Evolutionary conservation across 1,140 invertebrate genomes (phyloP), one percentile per base, ranked within the genome.

Genomic region (Hyposmocoma kahamanoa): DNA sequence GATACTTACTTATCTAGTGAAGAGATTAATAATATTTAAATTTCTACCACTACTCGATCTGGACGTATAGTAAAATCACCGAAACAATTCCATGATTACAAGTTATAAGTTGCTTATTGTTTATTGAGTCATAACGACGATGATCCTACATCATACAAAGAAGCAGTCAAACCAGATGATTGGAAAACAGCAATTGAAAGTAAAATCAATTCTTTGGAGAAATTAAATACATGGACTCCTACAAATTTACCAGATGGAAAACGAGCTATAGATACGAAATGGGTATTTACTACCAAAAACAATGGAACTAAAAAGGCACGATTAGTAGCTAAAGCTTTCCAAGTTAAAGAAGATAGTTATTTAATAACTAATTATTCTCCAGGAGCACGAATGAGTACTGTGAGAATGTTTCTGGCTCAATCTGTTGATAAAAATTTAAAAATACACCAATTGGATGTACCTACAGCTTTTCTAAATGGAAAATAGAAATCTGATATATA

Each of bases 251-350:
- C 36, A 5, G 9, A 47, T 22, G 34, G 13, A 1, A 24, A 15
- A 1, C 36, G 39, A 38, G 22, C 45, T 1, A 47, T 47, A 22
- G 45, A 47, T 15, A 47, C 45, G 15, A 47, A 47, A 21, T 47
- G 45, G 45, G 24, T 47, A 38, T 47, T 47, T 24, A 47, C 15
- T 15, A 24, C 6, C 1, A 47, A 47, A 47, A 1, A 28, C 4
- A 34, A 47, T 22, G 45, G 45, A 1, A 47, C 22, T n/a, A 47
- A 38, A 24, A 38, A 26, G 19, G 32, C 36, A 3, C 15, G 36
- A 22, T 22, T 47, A 24, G 45, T 47, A 15, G 36, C 22, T 1
- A 28, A 20, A 47, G 45, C 32, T 11, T 47, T 47, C 26, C 45
- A 47, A 38, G n/a, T n/a, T n/a, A n/a, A n/a, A n/a, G n/a, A n/a